Conservation (phyloP, 2,888 invertebrate species). For the Liodrosophila aerea region DNA sequence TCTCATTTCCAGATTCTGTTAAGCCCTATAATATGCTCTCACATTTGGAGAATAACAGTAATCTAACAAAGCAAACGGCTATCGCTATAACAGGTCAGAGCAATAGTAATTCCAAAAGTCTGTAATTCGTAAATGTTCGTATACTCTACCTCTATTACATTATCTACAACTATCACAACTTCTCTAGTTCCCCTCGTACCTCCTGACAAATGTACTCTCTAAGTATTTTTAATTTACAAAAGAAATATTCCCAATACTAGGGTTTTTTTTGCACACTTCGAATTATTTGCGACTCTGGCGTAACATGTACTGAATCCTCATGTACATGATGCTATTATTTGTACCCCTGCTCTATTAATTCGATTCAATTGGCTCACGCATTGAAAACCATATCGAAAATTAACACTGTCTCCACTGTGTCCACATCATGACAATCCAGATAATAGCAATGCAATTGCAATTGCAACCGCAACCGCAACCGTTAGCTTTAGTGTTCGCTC, state of each 20-base stretch:
- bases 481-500: slow-evolving; percentile 23
- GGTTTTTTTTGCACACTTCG: no score
- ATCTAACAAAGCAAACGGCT: slow-evolving; percentile 81
- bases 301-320: not conserved
- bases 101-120: slow-evolving; percentile 49
- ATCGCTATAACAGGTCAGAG: slow-evolving; percentile 82
- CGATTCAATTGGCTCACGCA: not conserved
- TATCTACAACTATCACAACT: slow-evolving; percentile 30
- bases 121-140: slow-evolving; percentile 45
- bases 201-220: not conserved
- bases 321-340: slow-evolving; percentile 6
- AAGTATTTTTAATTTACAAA: slow-evolving; percentile 5
- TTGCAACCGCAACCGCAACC: no score
- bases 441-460: no score
- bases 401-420: no score
- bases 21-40: slow-evolving; percentile 82
- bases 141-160: slow-evolving; percentile 51
- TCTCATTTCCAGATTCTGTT: slow-evolving; percentile 81
- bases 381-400: no score
- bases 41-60: slow-evolving; percentile 82
- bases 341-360: slow-evolving; percentile 2
- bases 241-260: no score
- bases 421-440: no score
- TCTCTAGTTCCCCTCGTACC: slow-evolving; percentile 24
- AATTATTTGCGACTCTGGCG: no score